Evolutionary conservation across 2,797 vertebrate species (phyloP), one percentile per base, ranked within the genome.

Genomic region (Anableps anableps): DNA sequence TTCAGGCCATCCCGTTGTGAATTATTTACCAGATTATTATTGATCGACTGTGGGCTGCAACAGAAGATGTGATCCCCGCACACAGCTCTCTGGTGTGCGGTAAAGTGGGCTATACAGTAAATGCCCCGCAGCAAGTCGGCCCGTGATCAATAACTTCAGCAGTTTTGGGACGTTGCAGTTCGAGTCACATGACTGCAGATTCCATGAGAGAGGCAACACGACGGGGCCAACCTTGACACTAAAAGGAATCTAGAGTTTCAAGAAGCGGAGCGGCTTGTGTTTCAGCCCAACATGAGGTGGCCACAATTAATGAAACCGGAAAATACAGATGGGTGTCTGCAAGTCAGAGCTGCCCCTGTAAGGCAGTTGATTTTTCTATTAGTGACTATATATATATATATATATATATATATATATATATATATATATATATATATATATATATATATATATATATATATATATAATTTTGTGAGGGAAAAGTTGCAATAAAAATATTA

Each of bases 211-310:
- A 82, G 88, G 87, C 90, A 88, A 92, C 91, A 86, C 85, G 84
- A 85, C 88, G 86, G 87, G 80, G 83, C 84, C 81, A 92, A 90
- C 85, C 90, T 90, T 89, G 93, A 94, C 94, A 91, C 91, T 93
- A 91, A 93, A 93, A 94, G 92, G 90, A 94, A 91, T 88, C 93
- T 95, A 90, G 85, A 86, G 90, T 95, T 95, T 94, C 92, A 93
- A 84, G 86, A 92, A 88, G 87, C 86, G 41, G 81, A 86, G 86
- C 85, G 88, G 92, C 90, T 95, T 90, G 83, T 83, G 88, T 95
- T 94, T 94, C 91, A 92, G 79, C 84, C 76, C 72, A 89, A 87
- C 90, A 91, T 86, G 86, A 94, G 92, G 86, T 88, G 87, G 5
- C 82, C 85, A 71, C 89, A 85, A 93, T 93, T 93, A 93, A 93